These are phyloP conservation scores for Drosophila niveifrons DNA, from an alignment of 2,888 invertebrate genomes.

Conservation along the genomic window DNA sequence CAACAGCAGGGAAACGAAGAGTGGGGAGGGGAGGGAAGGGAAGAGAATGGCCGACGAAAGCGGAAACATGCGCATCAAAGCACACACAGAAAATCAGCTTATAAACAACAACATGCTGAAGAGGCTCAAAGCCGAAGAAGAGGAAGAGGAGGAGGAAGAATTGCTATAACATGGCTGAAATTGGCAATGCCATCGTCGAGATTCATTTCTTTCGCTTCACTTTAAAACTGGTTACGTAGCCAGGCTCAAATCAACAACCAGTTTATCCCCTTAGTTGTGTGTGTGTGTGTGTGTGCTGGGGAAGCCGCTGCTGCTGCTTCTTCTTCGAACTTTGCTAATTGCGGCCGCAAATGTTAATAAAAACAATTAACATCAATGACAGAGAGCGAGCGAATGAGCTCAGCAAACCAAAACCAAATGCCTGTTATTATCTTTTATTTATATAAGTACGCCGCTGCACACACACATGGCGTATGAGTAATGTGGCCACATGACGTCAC, in stretches of 20 bases:
- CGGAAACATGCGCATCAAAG: conserved; percentile 75
- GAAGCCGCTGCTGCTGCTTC: conserved; percentile 47
- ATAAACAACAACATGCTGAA: conserved; percentile 15
- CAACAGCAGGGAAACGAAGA: too few relatives aligned
- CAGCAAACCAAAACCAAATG: conserved; percentile 11
- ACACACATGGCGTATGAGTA: conserved; percentile 30
- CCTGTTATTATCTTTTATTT: conserved; percentile 5
- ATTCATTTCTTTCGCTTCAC: conserved; percentile 49
- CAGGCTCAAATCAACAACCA: conserved; percentile 53
- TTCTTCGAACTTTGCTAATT: conserved; percentile 52
- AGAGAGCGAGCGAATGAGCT: conserved; percentile 31
- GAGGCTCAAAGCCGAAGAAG: background rate
- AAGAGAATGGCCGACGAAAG: conserved; percentile 45
- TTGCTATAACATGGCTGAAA: conserved; percentile 47
- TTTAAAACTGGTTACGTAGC: conserved; percentile 66
- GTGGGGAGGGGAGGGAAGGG: background rate
- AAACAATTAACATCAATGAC: conserved; percentile 62
- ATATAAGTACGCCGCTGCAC: background rate
- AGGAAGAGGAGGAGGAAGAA: conserved; percentile 4
- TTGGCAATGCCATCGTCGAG: conserved; percentile 43
- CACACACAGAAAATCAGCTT: conserved; percentile 43
- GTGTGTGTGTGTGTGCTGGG: conserved; percentile 39
- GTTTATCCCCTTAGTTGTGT: conserved; percentile 42
- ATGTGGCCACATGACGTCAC: conserved; percentile 22
- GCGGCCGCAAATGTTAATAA: conserved; percentile 68